phyloP scores from a whole-genome alignment of 2,888 invertebrate genomes.

The Podabrus alpinus region DNA sequence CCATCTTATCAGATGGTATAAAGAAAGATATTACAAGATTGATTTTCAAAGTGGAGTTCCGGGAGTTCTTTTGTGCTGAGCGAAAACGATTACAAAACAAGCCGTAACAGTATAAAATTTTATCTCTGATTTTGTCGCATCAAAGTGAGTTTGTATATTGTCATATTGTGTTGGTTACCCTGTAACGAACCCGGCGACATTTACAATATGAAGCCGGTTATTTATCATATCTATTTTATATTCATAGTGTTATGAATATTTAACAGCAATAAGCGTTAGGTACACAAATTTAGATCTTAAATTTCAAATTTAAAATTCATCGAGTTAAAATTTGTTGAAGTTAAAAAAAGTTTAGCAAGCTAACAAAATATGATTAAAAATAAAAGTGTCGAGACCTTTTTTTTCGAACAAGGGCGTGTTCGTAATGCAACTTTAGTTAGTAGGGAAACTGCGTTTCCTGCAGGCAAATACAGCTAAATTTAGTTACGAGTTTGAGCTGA shows the following conservation, averaged over 20 bases:
- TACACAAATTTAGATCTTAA: constrained; percentile 20
- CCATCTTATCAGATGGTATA: constrained; percentile 9
- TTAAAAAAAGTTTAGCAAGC: constrained; percentile 10
- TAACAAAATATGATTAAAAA: constrained; percentile 13
- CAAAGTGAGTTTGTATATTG: constrained; percentile 11
- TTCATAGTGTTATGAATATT: constrained; percentile 32
- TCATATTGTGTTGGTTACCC: background rate
- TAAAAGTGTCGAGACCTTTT: constrained; percentile 7
- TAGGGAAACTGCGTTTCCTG: constrained; percentile 33
- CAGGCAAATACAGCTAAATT: constrained; percentile 38
- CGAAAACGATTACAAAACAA: constrained; percentile 19
- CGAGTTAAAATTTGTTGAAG: constrained; percentile 24
- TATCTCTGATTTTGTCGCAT: constrained; percentile 21
- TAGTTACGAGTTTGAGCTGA: constrained; percentile 39
- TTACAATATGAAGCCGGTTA: constrained; percentile 21
- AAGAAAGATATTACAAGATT: constrained; percentile 27
- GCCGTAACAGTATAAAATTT: constrained; percentile 10
- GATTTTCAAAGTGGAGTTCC: constrained; percentile 27
- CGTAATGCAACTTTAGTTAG: constrained; percentile 35
- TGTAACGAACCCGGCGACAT: constrained; percentile 1
- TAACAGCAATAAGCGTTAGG: constrained; percentile 28
- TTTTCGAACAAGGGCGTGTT: constrained; percentile 28
- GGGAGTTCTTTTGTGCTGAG: constrained; percentile 17
- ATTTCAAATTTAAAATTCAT: constrained; percentile 27
- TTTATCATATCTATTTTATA: constrained; percentile 28